Base-by-base conservation (phyloP, 2,888 invertebrate genomes). In the Cybosia mesomella region DNA sequence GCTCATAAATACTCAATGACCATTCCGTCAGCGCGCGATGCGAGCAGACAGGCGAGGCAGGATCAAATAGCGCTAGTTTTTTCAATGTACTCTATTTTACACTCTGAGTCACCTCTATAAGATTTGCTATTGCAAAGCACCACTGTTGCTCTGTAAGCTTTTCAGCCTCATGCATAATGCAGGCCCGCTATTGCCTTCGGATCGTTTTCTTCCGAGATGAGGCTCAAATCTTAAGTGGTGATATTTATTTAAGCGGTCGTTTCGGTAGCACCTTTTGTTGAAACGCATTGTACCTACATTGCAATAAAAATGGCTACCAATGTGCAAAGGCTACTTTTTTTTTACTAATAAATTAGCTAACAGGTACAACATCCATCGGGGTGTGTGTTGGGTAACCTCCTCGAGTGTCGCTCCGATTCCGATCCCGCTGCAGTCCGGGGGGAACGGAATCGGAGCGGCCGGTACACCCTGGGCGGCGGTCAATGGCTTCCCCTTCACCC, bases 221-320 rank as follows among this genome's bases (percentile, higher is more conserved):
- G 83, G 73, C 84, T 85, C 82, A 83, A 85, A 85, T 85, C 84
- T 87, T 83, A 83, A 87, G 85, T 81, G 83, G 83, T 77, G 85
- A 86, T 88, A 86, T 87, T 88, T 88, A 89, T 89, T 87, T 85
- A 85, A 87, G 87, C 71, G 81, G 81, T 70, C 75, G 71, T 79
- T 76, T 76, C 72, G 64, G 80, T 67, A 73, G 75, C 77, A 76
- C 75, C 78, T 70, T 62, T 55, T 24, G 7, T 22, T n/a, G 10
- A n/a, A 49, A 11, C 13, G 28, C 3, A n/a, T 32, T 28, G 22
- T 55, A 28, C 22, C 18, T 59, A 24, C 36, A 10, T 59, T 39
- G 24, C 39, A 10, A 13, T 59, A 59, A 39, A n/a, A 39, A 49
- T 43, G 24, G 22, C 18, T 39, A 15, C 21, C 22, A 24, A 18